phyloP scores from a whole-genome alignment of 2,888 invertebrate species.

The Corbicula japonica region DNA sequence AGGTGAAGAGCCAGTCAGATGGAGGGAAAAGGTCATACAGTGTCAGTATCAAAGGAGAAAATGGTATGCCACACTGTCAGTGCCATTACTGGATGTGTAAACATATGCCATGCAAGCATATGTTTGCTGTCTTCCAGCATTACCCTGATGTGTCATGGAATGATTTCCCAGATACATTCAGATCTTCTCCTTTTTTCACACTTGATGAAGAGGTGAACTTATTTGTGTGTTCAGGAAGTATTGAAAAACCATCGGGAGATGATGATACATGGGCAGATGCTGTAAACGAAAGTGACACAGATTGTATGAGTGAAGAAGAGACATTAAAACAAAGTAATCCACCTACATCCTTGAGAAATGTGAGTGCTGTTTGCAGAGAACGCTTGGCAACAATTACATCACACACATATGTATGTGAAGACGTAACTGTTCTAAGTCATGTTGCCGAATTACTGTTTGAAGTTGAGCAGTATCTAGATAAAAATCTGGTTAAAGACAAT shows the following conservation, averaged over 20 bases:
- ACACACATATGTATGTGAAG: too few species aligned
- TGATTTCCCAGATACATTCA: neutral
- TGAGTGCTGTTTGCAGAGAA: neutral
- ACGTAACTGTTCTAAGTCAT: too few species aligned
- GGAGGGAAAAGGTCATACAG: too few species aligned
- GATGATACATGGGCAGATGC: too few species aligned
- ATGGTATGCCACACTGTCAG: constrained; percentile 2
- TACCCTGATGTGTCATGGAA: neutral
- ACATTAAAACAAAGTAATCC: neutral
- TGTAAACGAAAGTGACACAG: neutral
- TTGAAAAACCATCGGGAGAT: neutral
- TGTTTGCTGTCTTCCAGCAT: constrained; percentile 1
- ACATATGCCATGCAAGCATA: neutral
- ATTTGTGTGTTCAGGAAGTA: neutral
- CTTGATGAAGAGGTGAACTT: constrained; percentile 1
- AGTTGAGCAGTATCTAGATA: too few species aligned
- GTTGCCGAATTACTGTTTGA: too few species aligned
- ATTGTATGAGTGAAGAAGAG: neutral
- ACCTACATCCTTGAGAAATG: neutral
- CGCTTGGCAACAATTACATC: neutral
- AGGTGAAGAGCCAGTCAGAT: too few species aligned
- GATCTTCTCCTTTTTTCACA: neutral
- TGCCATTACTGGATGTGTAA: constrained; percentile 1
- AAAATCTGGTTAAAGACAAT: too few species aligned
- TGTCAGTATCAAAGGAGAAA: too few species aligned